Conservation (phyloP, 92 coral and sea anemone species). For the Heliopora coerulea region DNA sequence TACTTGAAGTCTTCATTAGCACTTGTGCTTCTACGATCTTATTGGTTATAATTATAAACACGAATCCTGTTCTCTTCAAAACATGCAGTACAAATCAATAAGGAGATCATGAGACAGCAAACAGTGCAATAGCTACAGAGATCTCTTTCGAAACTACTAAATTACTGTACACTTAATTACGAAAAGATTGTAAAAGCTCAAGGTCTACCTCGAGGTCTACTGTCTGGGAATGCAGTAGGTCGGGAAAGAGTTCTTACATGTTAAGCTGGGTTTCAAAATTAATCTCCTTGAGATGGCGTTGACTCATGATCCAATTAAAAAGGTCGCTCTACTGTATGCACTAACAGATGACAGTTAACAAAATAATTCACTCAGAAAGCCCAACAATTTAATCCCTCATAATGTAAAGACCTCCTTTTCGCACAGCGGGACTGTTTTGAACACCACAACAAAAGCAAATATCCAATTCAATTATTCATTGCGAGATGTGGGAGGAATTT, state of each 20-base stretch:
- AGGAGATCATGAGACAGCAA: too few relatives aligned
- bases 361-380: constrained; percentile 32
- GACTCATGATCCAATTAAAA: constrained; percentile 20
- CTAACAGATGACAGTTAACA: constrained; percentile 32
- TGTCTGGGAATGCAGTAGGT: neutral
- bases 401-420: neutral
- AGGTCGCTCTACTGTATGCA: neutral
- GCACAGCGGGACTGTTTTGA: constrained; percentile 35
- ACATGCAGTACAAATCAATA: too few relatives aligned
- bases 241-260: too few relatives aligned
- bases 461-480: constrained; percentile 13
- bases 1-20: too few relatives aligned
- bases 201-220: too few relatives aligned
- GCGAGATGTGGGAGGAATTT: too few relatives aligned
- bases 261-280: neutral
- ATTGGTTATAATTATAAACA: too few relatives aligned
- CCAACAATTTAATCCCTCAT: constrained; percentile 24
- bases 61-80: too few relatives aligned
- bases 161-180: too few relatives aligned
- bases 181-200: too few relatives aligned
- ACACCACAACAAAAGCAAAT: constrained; percentile 32
- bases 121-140: neutral
- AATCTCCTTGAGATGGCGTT: constrained; percentile 9
- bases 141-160: neutral
- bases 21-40: too few relatives aligned